These are phyloP conservation scores for Andrena haemorrhoa DNA, from an alignment of 2,888 invertebrate species.

Conservation along the genomic window DNA sequence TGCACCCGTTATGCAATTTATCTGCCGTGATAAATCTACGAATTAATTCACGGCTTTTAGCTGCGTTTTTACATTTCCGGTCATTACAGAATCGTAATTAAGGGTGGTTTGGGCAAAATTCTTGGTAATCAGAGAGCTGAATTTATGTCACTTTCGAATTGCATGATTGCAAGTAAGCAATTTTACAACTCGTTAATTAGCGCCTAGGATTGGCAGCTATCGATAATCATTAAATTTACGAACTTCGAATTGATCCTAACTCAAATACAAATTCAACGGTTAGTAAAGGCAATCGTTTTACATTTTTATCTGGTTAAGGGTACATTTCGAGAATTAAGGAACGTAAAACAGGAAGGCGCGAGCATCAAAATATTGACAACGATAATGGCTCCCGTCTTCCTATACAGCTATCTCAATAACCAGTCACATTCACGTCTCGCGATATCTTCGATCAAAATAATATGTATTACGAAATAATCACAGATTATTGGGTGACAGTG, in stretches of 20 bases:
- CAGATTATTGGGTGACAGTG: constrained; percentile 5
- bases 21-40: background rate
- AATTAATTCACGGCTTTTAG: background rate
- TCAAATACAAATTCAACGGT: too few relatives aligned
- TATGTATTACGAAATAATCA: constrained; percentile 19
- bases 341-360: background rate
- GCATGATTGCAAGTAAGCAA: background rate
- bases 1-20: constrained; percentile 8
- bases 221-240: too few relatives aligned
- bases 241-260: too few relatives aligned
- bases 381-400: constrained; percentile 23
- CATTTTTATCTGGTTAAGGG: background rate
- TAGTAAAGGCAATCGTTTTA: too few relatives aligned
- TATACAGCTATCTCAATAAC: constrained; percentile 17
- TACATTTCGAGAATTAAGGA: background rate
- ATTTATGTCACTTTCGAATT: background rate
- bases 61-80: background rate
- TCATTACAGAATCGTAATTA: background rate
- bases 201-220: background rate
- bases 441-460: constrained; percentile 22
- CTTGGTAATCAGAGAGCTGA: background rate
- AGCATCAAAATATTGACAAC: constrained; percentile 35
- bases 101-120: background rate
- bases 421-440: background rate
- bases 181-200: background rate